Percentiles rank a stretch among this genome's conserved stretches.
Evolutionary conservation across 2,888 invertebrate genomes (phyloP).

Genomic region (Cancer borealis): DNA sequence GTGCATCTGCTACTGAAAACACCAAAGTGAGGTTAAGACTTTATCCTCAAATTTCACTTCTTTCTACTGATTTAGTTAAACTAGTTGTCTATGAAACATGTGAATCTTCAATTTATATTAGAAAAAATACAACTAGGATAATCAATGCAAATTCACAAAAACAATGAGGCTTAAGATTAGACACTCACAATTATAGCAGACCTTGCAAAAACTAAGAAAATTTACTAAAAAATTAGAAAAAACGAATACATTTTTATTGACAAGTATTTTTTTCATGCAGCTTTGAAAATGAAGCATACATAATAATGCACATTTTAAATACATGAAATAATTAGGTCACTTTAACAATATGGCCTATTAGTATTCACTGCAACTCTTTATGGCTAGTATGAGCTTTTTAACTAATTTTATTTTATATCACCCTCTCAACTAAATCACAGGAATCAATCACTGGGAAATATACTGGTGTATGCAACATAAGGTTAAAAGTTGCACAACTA

Average conservation of each 20-base stretch:
- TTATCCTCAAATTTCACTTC: background rate
- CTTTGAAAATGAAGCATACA: background rate
- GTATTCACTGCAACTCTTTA: background rate
- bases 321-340: background rate
- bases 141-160: background rate
- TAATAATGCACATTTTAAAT: background rate
- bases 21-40: slow-evolving; percentile 9
- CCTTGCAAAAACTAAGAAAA: background rate
- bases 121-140: background rate
- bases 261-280: background rate
- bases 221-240: background rate
- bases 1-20: slow-evolving; percentile 4
- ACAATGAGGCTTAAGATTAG: background rate
- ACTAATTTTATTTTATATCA: background rate
- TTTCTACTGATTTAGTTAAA: background rate
- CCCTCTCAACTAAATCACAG: slow-evolving; percentile 5
- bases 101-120: background rate
- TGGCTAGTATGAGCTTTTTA: background rate
- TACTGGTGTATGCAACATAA: background rate
- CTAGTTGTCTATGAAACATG: background rate
- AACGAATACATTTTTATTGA: background rate
- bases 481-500: background rate
- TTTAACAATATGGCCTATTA: background rate
- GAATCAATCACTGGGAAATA: slow-evolving; percentile 20
- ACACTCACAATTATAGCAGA: background rate